Evolutionary conservation across 2,797 vertebrate species (phyloP).

Genomic region (Typhlichthys subterraneus): DNA sequence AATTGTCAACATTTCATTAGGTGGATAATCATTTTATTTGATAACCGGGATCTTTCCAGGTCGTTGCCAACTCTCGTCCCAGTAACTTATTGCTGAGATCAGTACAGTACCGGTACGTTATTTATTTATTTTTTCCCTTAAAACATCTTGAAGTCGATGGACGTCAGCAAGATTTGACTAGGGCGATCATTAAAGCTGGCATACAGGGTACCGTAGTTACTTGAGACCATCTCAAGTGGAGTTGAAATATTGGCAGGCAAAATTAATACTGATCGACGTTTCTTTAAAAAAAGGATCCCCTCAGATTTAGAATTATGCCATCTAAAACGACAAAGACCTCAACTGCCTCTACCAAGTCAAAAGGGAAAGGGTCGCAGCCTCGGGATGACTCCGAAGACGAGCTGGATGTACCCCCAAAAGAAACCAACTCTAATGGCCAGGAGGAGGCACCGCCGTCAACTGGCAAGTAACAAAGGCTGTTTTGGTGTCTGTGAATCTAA

Average conservation of each 20-base stretch:
- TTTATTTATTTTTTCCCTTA: neutral
- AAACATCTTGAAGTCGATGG: conserved; percentile 6
- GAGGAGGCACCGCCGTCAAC: conserved; percentile 75
- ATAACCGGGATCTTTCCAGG: too few relatives aligned
- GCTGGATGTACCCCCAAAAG: conserved; percentile 73
- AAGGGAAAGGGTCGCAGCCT: conserved; percentile 78
- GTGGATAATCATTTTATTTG: too few relatives aligned
- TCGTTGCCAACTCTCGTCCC: neutral
- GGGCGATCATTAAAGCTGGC: conserved; percentile 60
- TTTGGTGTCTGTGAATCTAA: conserved; percentile 72
- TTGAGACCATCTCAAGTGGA: conserved; percentile 59
- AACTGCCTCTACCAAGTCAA: conserved; percentile 74
- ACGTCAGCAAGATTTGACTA: conserved; percentile 49
- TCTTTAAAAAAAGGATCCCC: conserved; percentile 49
- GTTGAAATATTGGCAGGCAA: conserved; percentile 64
- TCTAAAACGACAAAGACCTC: conserved; percentile 86
- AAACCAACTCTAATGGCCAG: conserved; percentile 69
- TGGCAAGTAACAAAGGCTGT: conserved; percentile 80
- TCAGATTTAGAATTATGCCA: conserved; percentile 83
- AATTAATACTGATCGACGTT: conserved; percentile 64
- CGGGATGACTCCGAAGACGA: conserved; percentile 80
- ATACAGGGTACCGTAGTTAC: conserved; percentile 46
- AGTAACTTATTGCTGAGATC: conserved; percentile 7
- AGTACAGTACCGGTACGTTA: too few relatives aligned
- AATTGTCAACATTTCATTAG: too few relatives aligned